Evolutionary conservation across 2,888 invertebrate genomes (phyloP).

Genomic region (Corbicula japonica): DNA sequence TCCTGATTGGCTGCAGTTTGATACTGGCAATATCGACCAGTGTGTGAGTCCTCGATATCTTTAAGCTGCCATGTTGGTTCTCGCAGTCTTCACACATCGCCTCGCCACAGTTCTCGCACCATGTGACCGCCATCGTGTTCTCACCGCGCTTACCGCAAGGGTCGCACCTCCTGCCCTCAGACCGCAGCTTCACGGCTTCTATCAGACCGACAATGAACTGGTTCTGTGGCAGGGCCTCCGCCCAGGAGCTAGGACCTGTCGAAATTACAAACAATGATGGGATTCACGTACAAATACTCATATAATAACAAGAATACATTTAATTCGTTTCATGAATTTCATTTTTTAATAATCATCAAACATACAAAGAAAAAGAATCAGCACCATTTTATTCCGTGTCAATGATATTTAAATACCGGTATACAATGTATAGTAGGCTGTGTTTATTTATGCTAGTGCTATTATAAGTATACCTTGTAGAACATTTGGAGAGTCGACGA

Average conservation of each 20-base stretch:
- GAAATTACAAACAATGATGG: too few relatives aligned
- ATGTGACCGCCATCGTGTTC: constrained; percentile 51
- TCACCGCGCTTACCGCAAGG: constrained; percentile 58
- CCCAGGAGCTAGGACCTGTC: constrained; percentile 64
- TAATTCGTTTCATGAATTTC: too few relatives aligned
- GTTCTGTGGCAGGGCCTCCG: constrained; percentile 66
- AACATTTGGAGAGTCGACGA: constrained; percentile 56
- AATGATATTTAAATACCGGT: neutral
- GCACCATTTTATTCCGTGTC: neutral
- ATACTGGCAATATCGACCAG: constrained; percentile 67
- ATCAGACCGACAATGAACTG: constrained; percentile 70
- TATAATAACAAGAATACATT: too few relatives aligned
- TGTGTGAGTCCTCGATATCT: constrained; percentile 56
- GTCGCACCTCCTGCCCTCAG: constrained; percentile 65
- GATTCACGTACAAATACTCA: too few relatives aligned
- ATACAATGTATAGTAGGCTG: neutral
- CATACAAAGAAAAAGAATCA: too few relatives aligned
- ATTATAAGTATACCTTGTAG: constrained; percentile 51
- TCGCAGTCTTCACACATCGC: constrained; percentile 69
- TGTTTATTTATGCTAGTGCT: too few relatives aligned
- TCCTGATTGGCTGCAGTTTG: constrained; percentile 67
- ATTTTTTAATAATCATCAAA: too few relatives aligned
- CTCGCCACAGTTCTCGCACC: constrained; percentile 72
- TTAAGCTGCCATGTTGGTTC: constrained; percentile 65
- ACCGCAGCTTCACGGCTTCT: constrained; percentile 64